Evolutionary conservation across 1,140 invertebrate genomes (phyloP), one percentile per base, ranked within the genome.

Genomic region (Drosophila athabasca): DNA sequence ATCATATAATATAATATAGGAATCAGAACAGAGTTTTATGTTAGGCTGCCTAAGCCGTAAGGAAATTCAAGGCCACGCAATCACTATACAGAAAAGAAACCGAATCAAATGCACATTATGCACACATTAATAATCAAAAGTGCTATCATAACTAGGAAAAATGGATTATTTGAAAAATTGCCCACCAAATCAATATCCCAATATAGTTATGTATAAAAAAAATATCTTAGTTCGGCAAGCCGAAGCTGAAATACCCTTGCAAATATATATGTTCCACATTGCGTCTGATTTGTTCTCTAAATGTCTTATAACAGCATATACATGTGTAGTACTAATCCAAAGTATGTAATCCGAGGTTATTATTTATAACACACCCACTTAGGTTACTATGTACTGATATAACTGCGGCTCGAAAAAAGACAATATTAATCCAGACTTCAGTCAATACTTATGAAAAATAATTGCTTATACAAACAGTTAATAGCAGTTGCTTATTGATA

Each of bases 161-260:
- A 39, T 22, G 13, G 35, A 60, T 24, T 49, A 24, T 35, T 49
- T 57, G 15, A 62, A 54, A 44, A 72, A 73, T 44, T 57, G 48
- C 70, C 70, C 70, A 73, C 70, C 70, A 72, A 73, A 46, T 41
- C 19, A 13, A 49, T 43, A 15, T 66, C 29, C 29, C 43, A 62
- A 57, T 61, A 45, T 57, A 58, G 15, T 54, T 31, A 48, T 6
- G 43, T 51, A 35, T 15, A 44, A 13, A 39, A 39, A 39, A 13
- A 13, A 39, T 11, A 13, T 13, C 35, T 39, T 1, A 39, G 11
- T 39, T 44, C 31, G 9, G 9, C 19, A 31, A 17, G 24, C 31
- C 44, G 26, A 31, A 13, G 19, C 29, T 44, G 24, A 44, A 31
- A 64, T 50, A 39, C 62, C 3, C 45, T 48, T 61, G 43, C 35